Base-by-base conservation (phyloP, 2,113 vertebrate species). In the Percopsis transmontana region DNA sequence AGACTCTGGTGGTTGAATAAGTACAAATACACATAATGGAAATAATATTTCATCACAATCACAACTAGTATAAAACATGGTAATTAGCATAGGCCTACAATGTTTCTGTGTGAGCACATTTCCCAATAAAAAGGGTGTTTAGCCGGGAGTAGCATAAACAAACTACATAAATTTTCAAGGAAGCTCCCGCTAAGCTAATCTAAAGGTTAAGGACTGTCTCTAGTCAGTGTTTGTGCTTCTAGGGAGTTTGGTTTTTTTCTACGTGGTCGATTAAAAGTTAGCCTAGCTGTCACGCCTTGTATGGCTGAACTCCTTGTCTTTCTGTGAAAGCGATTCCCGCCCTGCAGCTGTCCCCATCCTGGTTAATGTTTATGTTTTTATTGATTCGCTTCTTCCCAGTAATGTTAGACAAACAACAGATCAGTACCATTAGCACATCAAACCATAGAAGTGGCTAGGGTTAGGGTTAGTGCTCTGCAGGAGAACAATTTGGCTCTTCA, bases 321-420 rank as follows among this genome's bases (percentile, higher is more conserved):
- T 63, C 76, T 47, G 73, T 80, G 77, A 81, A 77, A 76, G 23
- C 19, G 33, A 47, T 77, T 82, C 72, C 75, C 40, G n/a, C 73
- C 70, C 61, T 47, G 38, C 59, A 27, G 63, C 81, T 74, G 67
- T 63, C 41, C 40, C 61, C 24, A 60, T 55, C 53, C 68, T 60
- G 72, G 80, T 82, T 89, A 86, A 85, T 88, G 77, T 85, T 87
- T 81, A 90, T 71, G 40, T 50, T 33, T 47, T 70, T 69, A 86
- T 81, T 77, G 78, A 87, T 85, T 82, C 57, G 70, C 52, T 58
- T 81, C 64, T 58, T 76, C 55, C 54, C 55, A 24, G 68, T 84
- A 88, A 85, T 67, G 70, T 57, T 66, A 64, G 64, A 79, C 72
- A 85, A 90, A 91, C 81, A 88, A 70, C 45, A 75, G 72, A 89